These are phyloP conservation scores for Nesometra sesokonis DNA, from an alignment of 35 echinoderm and acorn worm genomes.

Conservation along the genomic window DNA sequence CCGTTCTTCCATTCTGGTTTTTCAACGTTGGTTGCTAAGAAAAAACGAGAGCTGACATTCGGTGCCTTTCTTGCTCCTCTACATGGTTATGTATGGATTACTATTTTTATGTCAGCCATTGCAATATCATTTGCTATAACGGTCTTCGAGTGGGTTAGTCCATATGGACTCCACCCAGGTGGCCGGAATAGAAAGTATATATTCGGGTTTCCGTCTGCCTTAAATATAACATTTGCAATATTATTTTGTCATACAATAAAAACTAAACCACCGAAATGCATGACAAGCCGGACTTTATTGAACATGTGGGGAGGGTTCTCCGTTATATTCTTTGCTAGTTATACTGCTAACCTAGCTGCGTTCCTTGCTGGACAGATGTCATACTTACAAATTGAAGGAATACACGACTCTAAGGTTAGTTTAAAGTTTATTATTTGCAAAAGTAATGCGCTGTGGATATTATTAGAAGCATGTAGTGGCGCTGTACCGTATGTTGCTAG, in stretches of 20 bases:
- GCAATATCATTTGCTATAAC: slow-evolving; percentile 36
- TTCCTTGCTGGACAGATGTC: slow-evolving; percentile 51
- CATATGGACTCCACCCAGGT: slow-evolving; percentile 39
- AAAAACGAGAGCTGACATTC: slow-evolving; percentile 21
- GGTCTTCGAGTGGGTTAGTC: slow-evolving; percentile 44
- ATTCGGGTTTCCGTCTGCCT: slow-evolving; percentile 48
- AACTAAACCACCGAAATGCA: slow-evolving; percentile 50
- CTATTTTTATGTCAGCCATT: slow-evolving; percentile 27
- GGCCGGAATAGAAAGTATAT: slow-evolving; percentile 39
- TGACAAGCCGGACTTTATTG: slow-evolving; percentile 42
- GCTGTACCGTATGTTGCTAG: too few relatives aligned
- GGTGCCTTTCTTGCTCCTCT: slow-evolving; percentile 47
- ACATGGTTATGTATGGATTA: slow-evolving; percentile 24
- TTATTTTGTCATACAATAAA: slow-evolving; percentile 40
- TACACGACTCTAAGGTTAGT: slow-evolving; percentile 42
- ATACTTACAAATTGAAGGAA: slow-evolving; percentile 37
- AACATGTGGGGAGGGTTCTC: slow-evolving; percentile 55
- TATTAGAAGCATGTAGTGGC: too few relatives aligned
- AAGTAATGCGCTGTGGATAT: too few relatives aligned
- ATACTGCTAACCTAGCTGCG: slow-evolving; percentile 46
- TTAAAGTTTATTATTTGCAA: neutral
- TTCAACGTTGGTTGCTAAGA: slow-evolving; percentile 50
- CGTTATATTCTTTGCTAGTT: slow-evolving; percentile 45
- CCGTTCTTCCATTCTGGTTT: slow-evolving; percentile 57
- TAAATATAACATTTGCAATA: slow-evolving; percentile 46